Conservation (phyloP, 2,113 vertebrate genomes). For the Erpornis zantholeuca region DNA sequence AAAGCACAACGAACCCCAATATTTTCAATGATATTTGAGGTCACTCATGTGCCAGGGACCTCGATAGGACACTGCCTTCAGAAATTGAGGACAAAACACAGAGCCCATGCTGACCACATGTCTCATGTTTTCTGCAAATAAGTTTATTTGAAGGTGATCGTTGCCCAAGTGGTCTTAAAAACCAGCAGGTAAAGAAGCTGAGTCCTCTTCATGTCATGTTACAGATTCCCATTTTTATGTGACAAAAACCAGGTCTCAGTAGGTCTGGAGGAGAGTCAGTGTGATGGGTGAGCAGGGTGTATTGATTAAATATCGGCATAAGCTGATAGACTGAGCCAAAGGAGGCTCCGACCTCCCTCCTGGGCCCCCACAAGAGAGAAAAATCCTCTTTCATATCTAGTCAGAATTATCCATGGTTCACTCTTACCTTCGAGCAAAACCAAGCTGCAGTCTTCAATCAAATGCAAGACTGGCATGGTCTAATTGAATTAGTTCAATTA, state of each 20-base stretch:
- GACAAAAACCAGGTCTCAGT: not conserved
- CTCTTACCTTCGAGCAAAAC: not conserved
- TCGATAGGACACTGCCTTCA: accelerated
- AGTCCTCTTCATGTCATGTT: not conserved
- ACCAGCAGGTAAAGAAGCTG: not conserved
- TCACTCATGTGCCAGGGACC: not conserved
- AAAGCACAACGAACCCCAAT: not conserved
- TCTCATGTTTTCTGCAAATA: not conserved
- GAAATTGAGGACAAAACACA: not conserved
- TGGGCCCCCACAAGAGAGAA: not conserved
- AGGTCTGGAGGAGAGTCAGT: not conserved
- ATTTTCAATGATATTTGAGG: not conserved
- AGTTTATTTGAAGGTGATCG: not conserved
- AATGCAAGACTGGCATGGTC: not conserved
- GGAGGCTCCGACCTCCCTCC: not conserved
- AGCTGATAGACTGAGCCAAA: not conserved
- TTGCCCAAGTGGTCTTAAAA: not conserved
- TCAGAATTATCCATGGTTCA: not conserved
- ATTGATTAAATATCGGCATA: not conserved
- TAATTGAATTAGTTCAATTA: not conserved
- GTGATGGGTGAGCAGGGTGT: not conserved
- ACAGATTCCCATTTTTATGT: not conserved
- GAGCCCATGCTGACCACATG: accelerated
- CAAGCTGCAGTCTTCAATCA: not conserved
- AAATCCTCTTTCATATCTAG: not conserved